Evolutionary conservation across 2,113 vertebrate genomes (phyloP).

Genomic region (Natator depressus): DNA sequence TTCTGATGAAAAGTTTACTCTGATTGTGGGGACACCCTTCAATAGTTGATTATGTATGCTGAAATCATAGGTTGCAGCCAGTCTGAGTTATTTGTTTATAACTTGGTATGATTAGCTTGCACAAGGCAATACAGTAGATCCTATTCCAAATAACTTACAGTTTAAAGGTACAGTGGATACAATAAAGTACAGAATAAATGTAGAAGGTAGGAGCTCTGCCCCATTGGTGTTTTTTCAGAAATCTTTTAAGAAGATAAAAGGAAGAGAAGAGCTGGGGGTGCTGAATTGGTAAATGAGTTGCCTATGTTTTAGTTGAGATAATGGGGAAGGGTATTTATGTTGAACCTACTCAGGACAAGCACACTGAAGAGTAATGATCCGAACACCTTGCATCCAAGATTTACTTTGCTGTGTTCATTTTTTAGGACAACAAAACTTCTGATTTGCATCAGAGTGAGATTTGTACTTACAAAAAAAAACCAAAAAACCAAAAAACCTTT

Average conservation of each 20-base stretch:
- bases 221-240: neutral
- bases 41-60: neutral
- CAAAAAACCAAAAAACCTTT: neutral
- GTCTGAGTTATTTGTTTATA: neutral
- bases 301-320: neutral
- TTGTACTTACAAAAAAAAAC: neutral
- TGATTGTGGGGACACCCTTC: neutral
- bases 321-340: neutral
- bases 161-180: neutral
- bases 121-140: too few relatives aligned
- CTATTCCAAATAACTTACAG: neutral
- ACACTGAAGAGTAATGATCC: neutral
- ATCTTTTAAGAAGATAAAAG: too few relatives aligned
- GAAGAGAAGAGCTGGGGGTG: neutral
- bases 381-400: neutral
- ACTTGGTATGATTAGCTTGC: neutral
- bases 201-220: neutral
- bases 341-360: neutral
- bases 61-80: neutral
- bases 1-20: neutral
- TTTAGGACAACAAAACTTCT: neutral
- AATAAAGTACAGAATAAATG: neutral
- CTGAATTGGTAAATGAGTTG: neutral
- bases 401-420: neutral
- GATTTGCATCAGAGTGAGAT: neutral